phyloP scores from a whole-genome alignment of 2,113 vertebrate genomes.

The Manacus vitellinus region DNA sequence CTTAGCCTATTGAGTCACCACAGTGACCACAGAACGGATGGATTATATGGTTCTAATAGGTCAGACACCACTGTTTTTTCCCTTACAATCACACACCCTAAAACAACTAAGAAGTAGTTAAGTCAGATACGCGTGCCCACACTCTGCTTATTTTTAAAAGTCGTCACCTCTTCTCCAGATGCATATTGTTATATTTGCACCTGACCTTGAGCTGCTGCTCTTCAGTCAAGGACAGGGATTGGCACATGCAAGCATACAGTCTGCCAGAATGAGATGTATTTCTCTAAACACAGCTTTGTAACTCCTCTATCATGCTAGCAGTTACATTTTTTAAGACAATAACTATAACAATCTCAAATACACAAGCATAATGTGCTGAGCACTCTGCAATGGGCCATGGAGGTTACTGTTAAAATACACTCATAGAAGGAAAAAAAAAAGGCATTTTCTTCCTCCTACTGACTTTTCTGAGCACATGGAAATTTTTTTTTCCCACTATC shows the following conservation, averaged over 20 bases:
- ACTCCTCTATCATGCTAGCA: background rate
- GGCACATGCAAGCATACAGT: background rate
- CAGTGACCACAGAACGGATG: slow-evolving; percentile 33
- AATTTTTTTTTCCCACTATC: background rate
- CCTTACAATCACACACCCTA: slow-evolving; percentile 45
- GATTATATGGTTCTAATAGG: slow-evolving; percentile 45
- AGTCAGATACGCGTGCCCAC: background rate
- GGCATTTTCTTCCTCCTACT: background rate
- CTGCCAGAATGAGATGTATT: background rate
- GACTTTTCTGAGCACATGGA: background rate
- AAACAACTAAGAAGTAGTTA: slow-evolving; percentile 14
- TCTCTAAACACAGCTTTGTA: background rate
- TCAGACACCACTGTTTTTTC: slow-evolving; percentile 9
- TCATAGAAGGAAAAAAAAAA: background rate
- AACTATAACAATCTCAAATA: background rate
- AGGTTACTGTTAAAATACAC: background rate
- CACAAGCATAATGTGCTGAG: background rate
- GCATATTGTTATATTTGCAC: background rate
- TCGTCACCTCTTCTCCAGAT: background rate
- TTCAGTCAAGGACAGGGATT: slow-evolving; percentile 14
- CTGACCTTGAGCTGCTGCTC: background rate
- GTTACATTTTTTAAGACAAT: background rate
- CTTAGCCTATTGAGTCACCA: slow-evolving; percentile 49
- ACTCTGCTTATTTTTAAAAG: slow-evolving; percentile 20
- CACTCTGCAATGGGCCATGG: background rate